A percentile compares a stretch with the other conserved stretches of the same genome.
These are phyloP conservation scores for Orthonevra nobilis DNA, from an alignment of 2,888 invertebrate species.

Conservation along the genomic window DNA sequence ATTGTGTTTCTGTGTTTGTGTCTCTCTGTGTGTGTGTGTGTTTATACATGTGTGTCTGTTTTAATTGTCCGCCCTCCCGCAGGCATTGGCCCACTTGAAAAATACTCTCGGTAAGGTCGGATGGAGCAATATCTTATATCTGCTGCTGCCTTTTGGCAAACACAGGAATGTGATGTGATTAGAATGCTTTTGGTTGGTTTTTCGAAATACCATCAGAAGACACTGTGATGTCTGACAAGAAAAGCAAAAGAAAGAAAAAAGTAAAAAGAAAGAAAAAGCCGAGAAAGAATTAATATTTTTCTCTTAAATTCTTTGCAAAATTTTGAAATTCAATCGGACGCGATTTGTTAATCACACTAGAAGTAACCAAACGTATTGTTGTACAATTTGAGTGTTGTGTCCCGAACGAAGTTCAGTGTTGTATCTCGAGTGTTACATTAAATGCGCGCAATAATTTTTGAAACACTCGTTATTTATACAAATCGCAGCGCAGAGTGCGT, in stretches of 20 bases:
- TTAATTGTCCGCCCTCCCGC: too few species aligned
- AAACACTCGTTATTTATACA: constrained; percentile 39
- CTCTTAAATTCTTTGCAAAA: constrained; percentile 12
- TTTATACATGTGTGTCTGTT: too few species aligned
- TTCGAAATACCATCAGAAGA: constrained; percentile 42
- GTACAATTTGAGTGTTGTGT: constrained; percentile 46
- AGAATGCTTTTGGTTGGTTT: constrained; percentile 33
- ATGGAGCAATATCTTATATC: constrained; percentile 35
- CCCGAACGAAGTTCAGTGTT: too few species aligned
- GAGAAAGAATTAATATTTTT: too few species aligned
- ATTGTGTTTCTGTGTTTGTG: neutral
- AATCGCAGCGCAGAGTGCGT: constrained; percentile 24
- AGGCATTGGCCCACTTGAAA: neutral
- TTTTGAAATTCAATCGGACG: too few species aligned
- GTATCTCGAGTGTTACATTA: constrained; percentile 34
- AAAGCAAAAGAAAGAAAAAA: constrained; percentile 13
- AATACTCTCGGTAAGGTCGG: constrained; percentile 23
- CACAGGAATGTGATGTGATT: constrained; percentile 52
- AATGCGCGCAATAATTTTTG: constrained; percentile 65
- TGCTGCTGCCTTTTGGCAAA: constrained; percentile 9
- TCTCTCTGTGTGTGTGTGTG: too few species aligned
- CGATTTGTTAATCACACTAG: constrained; percentile 54
- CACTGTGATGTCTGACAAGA: constrained; percentile 33
- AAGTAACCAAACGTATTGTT: too few species aligned
- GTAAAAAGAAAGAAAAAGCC: constrained; percentile 11